Evolutionary conservation across 2,113 vertebrate genomes (phyloP).

Genomic region (Phaethon lepturus): DNA sequence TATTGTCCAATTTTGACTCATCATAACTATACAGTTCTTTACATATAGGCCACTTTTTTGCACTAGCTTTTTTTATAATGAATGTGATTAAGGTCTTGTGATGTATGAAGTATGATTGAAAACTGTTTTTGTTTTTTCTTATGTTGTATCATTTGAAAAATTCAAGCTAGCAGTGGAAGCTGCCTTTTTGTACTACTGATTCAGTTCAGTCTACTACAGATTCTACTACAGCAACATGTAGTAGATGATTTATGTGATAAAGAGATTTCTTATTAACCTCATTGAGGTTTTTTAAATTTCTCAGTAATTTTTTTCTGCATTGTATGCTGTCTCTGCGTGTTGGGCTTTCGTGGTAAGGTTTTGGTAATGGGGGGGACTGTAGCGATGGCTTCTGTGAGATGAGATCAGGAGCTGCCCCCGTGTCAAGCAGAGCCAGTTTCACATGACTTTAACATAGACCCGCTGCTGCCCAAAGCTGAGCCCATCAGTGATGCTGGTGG

Average conservation of each 20-base stretch:
- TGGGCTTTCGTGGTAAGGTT: neutral
- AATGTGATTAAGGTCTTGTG: neutral
- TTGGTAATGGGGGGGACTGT: neutral
- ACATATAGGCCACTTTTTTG: neutral
- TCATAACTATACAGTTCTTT: neutral
- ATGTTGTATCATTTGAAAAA: neutral
- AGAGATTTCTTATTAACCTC: neutral
- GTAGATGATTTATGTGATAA: neutral
- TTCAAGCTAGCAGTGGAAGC: neutral
- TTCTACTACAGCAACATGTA: neutral
- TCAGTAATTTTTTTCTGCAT: neutral
- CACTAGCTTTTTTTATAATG: neutral
- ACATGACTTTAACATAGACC: neutral
- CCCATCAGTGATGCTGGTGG: neutral
- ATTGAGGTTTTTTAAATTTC: neutral
- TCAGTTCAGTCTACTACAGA: neutral
- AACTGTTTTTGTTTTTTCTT: neutral
- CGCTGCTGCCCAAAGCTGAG: accelerated
- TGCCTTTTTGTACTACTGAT: neutral
- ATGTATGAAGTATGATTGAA: neutral
- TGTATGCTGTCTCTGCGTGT: neutral
- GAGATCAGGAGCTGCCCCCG: neutral
- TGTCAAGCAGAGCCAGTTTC: neutral
- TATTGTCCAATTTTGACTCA: neutral
- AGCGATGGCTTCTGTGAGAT: neutral